A percentile compares a stretch with the other conserved stretches of the same genome.
phyloP scores from a whole-genome alignment of 2,888 invertebrate genomes.

The Ramazzottius varieornatus region DNA sequence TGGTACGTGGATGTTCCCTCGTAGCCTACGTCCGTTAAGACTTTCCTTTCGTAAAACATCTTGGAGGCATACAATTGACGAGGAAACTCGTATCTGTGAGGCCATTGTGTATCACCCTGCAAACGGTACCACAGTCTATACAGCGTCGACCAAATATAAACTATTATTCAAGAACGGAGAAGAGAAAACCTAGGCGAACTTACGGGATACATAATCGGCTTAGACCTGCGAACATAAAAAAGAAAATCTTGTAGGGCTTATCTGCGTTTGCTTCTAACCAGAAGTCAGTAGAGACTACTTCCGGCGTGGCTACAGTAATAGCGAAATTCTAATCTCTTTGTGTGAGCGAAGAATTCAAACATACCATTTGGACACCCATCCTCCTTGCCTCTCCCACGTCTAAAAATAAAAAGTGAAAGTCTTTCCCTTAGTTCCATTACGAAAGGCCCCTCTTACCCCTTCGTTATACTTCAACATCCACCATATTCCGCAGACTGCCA shows the following conservation, averaged over 20 bases:
- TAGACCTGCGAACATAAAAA: too few species aligned
- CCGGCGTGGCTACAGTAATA: too few species aligned
- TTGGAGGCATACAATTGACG: neutral
- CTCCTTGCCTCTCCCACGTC: neutral
- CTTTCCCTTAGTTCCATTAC: neutral
- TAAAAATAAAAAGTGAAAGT: neutral
- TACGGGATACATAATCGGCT: too few species aligned
- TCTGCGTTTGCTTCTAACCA: too few species aligned
- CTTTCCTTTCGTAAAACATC: neutral
- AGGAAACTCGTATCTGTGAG: neutral
- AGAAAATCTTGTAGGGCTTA: too few species aligned
- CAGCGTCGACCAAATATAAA: too few species aligned
- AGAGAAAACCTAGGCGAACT: too few species aligned
- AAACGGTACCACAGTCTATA: too few species aligned
- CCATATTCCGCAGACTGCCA: neutral
- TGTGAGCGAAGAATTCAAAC: neutral
- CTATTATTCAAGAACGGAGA: too few species aligned
- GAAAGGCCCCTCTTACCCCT: neutral
- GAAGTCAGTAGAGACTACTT: too few species aligned
- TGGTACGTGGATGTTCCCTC: neutral
- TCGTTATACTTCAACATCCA: neutral
- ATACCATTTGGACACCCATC: neutral
- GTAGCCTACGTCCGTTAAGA: neutral
- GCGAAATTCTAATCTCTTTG: too few species aligned
- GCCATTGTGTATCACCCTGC: neutral